Conservation (phyloP, 2,113 vertebrate genomes). For the Ochotona curzoniae region DNA sequence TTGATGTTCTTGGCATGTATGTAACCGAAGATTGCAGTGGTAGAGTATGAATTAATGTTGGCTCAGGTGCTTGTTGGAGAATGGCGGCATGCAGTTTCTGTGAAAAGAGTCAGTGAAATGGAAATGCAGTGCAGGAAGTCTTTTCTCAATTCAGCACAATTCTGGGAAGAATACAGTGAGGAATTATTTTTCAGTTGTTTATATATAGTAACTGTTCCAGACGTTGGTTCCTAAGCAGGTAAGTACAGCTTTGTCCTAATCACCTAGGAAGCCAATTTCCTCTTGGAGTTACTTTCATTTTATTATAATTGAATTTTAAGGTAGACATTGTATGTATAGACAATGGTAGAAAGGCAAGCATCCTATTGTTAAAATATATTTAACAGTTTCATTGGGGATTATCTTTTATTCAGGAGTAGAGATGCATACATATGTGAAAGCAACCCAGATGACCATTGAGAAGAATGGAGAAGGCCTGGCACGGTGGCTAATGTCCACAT, state of each 20-base stretch:
- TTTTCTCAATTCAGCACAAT: neutral
- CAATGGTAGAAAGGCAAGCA: no score
- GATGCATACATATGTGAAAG: no score
- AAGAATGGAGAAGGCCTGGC: no score
- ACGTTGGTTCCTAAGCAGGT: slow-evolving; percentile 1
- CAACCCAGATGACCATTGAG: no score
- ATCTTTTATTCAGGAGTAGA: no score
- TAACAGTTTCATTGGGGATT: no score
- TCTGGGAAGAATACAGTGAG: neutral
- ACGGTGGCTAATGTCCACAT: no score
- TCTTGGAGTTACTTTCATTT: neutral
- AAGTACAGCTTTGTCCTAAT: neutral
- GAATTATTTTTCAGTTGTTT: slow-evolving; percentile 41
- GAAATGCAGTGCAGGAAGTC: neutral
- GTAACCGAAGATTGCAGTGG: neutral
- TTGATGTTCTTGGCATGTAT: neutral
- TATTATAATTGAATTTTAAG: neutral
- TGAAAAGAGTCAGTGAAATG: neutral
- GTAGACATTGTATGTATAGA: no score
- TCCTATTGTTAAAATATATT: no score
- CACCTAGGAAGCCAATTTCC: neutral
- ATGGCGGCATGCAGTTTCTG: neutral
- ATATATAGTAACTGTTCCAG: neutral
- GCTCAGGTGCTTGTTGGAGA: neutral
- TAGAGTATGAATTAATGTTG: neutral